Conservation (phyloP, 2,113 vertebrate species). For the Eulemur rufifrons region DNA sequence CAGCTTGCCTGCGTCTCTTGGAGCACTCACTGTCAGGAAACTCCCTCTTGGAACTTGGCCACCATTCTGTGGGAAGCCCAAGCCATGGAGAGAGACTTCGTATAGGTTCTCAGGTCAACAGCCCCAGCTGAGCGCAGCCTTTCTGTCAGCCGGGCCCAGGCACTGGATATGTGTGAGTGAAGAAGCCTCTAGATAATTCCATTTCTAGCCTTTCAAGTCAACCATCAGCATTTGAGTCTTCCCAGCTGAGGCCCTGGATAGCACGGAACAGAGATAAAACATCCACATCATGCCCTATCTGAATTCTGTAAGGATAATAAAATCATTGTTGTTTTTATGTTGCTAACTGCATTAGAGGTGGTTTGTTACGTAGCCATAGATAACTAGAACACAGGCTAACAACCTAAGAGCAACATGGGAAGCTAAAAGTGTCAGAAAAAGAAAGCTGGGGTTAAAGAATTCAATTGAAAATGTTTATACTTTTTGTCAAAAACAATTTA, state of each 20-base stretch:
- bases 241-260: not conserved
- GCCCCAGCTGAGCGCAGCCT: not conserved
- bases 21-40: not conserved
- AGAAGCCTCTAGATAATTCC: not conserved
- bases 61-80: not conserved
- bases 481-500: not conserved
- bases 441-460: not conserved
- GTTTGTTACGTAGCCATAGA: not conserved
- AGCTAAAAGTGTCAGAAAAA: not conserved
- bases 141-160: not conserved
- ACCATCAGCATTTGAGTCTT: not conserved
- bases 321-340: constrained; percentile 16
- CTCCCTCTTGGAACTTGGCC: not conserved
- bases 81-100: not conserved
- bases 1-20: not conserved
- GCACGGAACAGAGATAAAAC: not conserved
- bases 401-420: not conserved
- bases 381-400: not conserved
- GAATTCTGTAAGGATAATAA: not conserved
- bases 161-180: not conserved
- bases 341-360: not conserved
- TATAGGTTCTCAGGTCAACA: not conserved
- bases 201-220: not conserved
- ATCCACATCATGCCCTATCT: not conserved
- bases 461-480: not conserved